Base-by-base conservation (phyloP, 2,113 vertebrate genomes). In the Caloenas nicobarica region DNA sequence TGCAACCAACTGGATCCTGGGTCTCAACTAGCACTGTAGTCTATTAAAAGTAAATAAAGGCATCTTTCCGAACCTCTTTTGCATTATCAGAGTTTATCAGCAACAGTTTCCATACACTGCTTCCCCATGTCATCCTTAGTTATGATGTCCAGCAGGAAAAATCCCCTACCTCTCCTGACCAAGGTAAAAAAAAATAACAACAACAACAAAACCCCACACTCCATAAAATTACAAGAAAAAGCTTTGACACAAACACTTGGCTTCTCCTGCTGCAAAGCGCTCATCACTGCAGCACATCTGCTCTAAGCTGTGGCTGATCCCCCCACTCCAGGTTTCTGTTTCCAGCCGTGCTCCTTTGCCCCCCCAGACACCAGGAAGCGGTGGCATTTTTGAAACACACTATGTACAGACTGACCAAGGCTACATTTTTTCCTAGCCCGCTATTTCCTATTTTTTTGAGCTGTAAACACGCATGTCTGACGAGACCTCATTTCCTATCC, bases 81-180 rank as follows among this genome's bases (percentile, higher is more conserved):
- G 13, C 44, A 42, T 66, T 29, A 29, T 65, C 9, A 29, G n/a
- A 16, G 28, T 36, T 72, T 16, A 66, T 33, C 50, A 56, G 16
- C 38, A 77, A 28, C 5, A 4, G 10, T 31, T 44, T 51, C 40
- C 40, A n/a, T 0, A 0, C 2, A 1, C 5, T 29, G 46, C 61
- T 61, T 51, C 54, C 50, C 42, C 6, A 1, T 31, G 19, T 34
- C 25, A 34, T 31, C 36, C 15, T 2, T 4, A 62, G 66, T 18
- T 18, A 25, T 15, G 3, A 9, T 1, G 3, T 46, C 25, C 13
- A 83, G n/a, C 18, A 74, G 42, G 5, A 38, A 29, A 70, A 86
- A 79, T 21, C 58, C 25, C 65, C 25, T 17, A 16, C 6, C 3
- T 48, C 25, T 33, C 40, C 26, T 1, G 0, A 31, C 15, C 16